Evolutionary conservation across 2,113 vertebrate genomes (phyloP), one percentile per base, ranked within the genome.

Genomic region (Trichomycterus rosablanca): DNA sequence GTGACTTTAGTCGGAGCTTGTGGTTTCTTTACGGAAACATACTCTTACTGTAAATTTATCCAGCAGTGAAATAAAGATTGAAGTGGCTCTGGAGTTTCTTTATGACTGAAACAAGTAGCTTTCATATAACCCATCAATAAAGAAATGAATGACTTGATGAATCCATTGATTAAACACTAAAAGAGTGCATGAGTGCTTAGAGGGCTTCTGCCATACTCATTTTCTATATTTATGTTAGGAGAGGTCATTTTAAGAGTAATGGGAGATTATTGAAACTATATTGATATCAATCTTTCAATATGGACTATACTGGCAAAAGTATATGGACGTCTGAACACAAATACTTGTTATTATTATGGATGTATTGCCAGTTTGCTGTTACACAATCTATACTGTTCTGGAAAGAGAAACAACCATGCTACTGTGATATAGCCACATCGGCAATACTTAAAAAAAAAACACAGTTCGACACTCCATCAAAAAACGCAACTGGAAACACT

Each of bases 91-190:
- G 64, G 77, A 80, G 78, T 77, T 74, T 44, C 75, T 77, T 76
- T 72, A 76, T 69, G 35, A 68, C 30, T 45, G 64, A 79, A 77
- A 83, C 81, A 84, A 83, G 78, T 78, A 77, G 76, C 79, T 79
- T 79, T 30, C 26, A 81, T 81, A 78, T 75, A 65, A 66, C 68
- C 74, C 74, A 76, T 87, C 81, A 68, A 82, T 80, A 81, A 63
- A 43, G 76, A 75, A 82, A 84, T 81, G 75, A 76, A 84, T 79
- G 81, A 74, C 81, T 79, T 74, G 78, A 82, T 84, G 82, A 77
- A 83, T 79, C 56, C 78, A 84, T 82, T 81, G 80, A 86, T 85
- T 82, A 82, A 85, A 81, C 83, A 79, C 68, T 80, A 74, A 84
- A 74, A 51, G 66, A 81, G 81, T 80, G 80, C 72, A 66, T 40